Conservation (phyloP, 2,888 invertebrate species). For the Habroteleia sp. region DNA sequence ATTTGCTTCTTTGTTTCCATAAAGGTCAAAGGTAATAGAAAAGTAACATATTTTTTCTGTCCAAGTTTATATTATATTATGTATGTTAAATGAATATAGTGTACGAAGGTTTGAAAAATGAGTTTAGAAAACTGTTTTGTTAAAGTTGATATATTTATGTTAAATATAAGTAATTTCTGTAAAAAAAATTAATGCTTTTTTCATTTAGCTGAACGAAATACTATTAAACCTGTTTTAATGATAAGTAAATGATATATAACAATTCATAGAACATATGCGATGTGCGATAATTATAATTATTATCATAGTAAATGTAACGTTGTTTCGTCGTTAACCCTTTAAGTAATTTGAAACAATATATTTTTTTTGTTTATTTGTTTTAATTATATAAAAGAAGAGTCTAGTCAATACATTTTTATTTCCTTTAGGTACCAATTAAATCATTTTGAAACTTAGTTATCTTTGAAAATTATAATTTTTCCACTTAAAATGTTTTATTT, state of each 20-base stretch:
- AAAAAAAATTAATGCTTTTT: conserved; percentile 14
- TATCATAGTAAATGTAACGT: neutral
- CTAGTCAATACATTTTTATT: too few relatives aligned
- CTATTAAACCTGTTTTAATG: neutral
- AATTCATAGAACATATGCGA: conserved; percentile 5
- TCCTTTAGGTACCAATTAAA: too few relatives aligned
- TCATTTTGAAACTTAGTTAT: too few relatives aligned
- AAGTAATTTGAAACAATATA: neutral
- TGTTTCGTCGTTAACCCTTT: conserved; percentile 8
- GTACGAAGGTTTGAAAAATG: conserved; percentile 42
- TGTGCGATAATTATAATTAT: neutral
- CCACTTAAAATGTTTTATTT: too few relatives aligned
- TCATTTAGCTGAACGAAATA: neutral
- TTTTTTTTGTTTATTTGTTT: too few relatives aligned
- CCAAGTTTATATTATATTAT: conserved; percentile 53
- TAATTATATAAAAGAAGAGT: too few relatives aligned
- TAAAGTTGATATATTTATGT: conserved; percentile 62
- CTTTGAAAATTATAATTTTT: too few relatives aligned
- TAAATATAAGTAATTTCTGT: conserved; percentile 50
- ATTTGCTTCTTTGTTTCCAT: conserved; percentile 26
- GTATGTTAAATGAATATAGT: conserved; percentile 49
- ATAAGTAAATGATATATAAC: neutral
- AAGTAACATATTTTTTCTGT: conserved; percentile 49
- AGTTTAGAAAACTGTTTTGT: conserved; percentile 52
- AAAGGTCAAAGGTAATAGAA: conserved; percentile 26